Base-by-base conservation (phyloP, 1,140 invertebrate genomes). In the Acromyrmex heyeri region DNA sequence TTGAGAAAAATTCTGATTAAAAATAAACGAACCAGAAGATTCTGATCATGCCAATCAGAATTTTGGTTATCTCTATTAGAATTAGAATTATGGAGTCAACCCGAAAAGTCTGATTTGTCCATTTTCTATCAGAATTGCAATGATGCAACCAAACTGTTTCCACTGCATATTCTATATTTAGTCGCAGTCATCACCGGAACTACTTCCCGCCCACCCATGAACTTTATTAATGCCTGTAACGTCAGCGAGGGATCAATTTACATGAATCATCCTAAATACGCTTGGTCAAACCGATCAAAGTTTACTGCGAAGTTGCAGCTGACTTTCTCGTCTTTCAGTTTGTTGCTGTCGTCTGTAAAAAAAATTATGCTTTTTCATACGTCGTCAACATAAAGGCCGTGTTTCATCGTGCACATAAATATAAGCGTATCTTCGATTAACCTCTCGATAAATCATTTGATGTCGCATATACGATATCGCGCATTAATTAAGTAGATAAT, bases 181-280 rank as follows among this genome's bases (percentile, higher is more conserved):
- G 27, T 48, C 50, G 50, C 44, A 62, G 48, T 16, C 12, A 14
- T 48, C 62, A 81, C 62, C 76, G 55, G 83, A 77, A 86, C 86
- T 62, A 90, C 57, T 77, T 57, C 21, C 12, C 75, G 18, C 14
- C 30, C 12, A 53, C 27, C 21, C 75, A 30, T 64, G 67, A 59
- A 79, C 44, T n/a, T 62, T 57, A 77, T 85, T 59, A 67, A 55
- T 61, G 85, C 38, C 14, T 50, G 72, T 55, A 65, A 10, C 50
- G 82, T 65, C 83, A 78, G 72, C 82, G 30, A 64, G 21, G 50
- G 44, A 65, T 85, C 50, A 44, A 65, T 77, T 85, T 69, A 69
- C 83, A 59, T 59, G 83, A 85, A 78, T 76, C 83, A 65, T 64
- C 21, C 69, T 75, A 62, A 73, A 83, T 62, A 34, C 27, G 69